These are phyloP conservation scores for Sminthurinus aureus DNA, from an alignment of 2,888 invertebrate species.

Conservation along the genomic window DNA sequence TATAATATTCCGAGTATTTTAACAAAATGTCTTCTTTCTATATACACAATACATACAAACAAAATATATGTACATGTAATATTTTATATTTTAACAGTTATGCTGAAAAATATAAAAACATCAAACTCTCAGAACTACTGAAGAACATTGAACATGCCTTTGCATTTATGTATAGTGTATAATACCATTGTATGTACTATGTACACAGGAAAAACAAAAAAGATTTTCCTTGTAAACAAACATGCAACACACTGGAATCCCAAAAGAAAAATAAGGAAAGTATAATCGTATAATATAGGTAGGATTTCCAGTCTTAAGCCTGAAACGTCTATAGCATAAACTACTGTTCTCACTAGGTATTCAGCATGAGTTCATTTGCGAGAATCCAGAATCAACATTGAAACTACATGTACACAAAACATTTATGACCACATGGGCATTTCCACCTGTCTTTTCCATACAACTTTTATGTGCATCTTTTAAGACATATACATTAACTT, in stretches of 20 bases:
- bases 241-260: background rate
- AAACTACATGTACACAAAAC: conserved; percentile 24
- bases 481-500: background rate
- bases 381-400: conserved; percentile 17
- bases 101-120: too few relatives aligned
- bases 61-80: background rate
- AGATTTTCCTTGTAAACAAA: background rate
- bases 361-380: conserved; percentile 42
- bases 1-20: too few relatives aligned
- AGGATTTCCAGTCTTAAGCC: background rate
- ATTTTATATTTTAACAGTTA: too few relatives aligned
- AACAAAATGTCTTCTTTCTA: background rate
- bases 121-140: too few relatives aligned
- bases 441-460: conserved; percentile 32
- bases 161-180: too few relatives aligned
- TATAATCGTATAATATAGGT: background rate
- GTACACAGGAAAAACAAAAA: background rate
- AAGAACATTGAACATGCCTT: too few relatives aligned
- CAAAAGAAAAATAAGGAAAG: background rate
- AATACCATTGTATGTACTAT: too few relatives aligned
- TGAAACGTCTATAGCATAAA: background rate
- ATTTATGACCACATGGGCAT: conserved; percentile 41
- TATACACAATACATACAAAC: background rate
- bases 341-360: background rate
- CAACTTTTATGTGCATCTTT: conserved; percentile 12